A percentile compares a stretch with the other conserved stretches of the same genome.
phyloP scores from a whole-genome alignment of 2,113 vertebrate genomes.

The Neolamprologus variostigma region DNA sequence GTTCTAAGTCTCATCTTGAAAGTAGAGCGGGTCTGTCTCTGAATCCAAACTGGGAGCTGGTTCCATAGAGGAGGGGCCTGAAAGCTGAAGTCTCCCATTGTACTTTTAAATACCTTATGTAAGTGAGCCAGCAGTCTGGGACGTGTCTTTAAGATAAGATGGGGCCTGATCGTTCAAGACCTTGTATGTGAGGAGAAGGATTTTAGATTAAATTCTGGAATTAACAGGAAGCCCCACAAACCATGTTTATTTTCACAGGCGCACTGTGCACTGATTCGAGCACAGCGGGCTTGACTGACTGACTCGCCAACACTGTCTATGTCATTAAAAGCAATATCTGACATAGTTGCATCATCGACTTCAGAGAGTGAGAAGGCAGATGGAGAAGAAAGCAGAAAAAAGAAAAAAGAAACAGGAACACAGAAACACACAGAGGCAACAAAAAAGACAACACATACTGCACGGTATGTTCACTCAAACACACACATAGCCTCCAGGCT shows the following conservation, averaged over 20 bases:
- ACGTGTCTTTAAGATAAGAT: not conserved
- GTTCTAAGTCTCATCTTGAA: not conserved
- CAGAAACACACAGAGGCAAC: constrained; percentile 21
- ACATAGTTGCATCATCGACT: not conserved
- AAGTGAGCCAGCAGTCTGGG: not conserved
- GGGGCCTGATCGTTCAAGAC: not conserved
- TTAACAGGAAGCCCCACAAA: not conserved
- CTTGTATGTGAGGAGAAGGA: not conserved
- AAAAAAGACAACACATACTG: constrained; percentile 9
- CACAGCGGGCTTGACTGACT: not conserved
- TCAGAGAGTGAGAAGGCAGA: not conserved
- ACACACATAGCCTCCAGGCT: constrained; percentile 46
- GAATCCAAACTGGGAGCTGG: not conserved
- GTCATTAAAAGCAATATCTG: not conserved
- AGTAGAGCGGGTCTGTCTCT: not conserved
- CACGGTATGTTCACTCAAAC: constrained; percentile 1
- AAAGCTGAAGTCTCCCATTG: not conserved
- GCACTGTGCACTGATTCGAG: rapidly evolving
- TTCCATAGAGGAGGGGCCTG: not conserved
- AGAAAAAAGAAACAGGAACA: not conserved
- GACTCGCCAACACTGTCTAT: not conserved
- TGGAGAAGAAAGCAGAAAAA: not conserved
- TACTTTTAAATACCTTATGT: not conserved
- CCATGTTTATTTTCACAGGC: not conserved
- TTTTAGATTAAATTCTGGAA: not conserved